Conservation (phyloP, 2,888 invertebrate species). For the Netelia melanura region DNA sequence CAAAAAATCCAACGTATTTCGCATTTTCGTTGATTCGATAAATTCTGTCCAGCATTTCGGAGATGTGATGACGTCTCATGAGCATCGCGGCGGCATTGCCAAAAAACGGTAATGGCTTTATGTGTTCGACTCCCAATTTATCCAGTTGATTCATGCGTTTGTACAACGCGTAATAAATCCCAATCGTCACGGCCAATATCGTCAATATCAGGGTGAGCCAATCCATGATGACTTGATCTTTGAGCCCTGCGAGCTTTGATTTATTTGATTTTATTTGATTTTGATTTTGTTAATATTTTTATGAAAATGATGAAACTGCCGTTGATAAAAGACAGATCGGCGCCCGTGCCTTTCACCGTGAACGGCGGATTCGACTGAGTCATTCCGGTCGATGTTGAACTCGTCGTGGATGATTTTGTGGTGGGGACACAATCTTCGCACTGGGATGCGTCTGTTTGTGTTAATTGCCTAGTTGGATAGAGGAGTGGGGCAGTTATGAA, state of each 20-base stretch:
- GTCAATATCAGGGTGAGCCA: not conserved
- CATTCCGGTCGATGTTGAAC: too few species aligned
- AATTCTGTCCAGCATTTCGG: constrained; percentile 29
- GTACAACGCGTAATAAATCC: constrained; percentile 21
- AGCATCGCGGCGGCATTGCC: constrained; percentile 67
- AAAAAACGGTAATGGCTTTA: constrained; percentile 57
- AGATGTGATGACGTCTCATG: constrained; percentile 24
- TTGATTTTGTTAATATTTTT: too few species aligned
- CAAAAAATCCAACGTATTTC: constrained; percentile 58
- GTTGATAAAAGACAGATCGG: too few species aligned
- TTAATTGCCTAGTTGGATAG: too few species aligned
- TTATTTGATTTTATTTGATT: too few species aligned
- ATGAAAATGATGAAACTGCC: too few species aligned
- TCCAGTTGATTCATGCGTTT: constrained; percentile 55
- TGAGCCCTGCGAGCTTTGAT: not conserved
- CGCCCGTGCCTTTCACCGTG: too few species aligned
- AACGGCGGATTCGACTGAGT: too few species aligned
- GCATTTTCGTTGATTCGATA: constrained; percentile 68
- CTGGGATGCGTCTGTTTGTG: too few species aligned
- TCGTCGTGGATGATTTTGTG: too few species aligned
- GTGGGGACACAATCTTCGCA: too few species aligned
- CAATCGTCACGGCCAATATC: not conserved
- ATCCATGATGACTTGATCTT: constrained; percentile 6
- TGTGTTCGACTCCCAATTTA: constrained; percentile 67
- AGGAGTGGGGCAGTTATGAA: too few species aligned